Evolutionary conservation across 2,113 vertebrate species (phyloP).

Genomic region (Platysternon megacephalum): DNA sequence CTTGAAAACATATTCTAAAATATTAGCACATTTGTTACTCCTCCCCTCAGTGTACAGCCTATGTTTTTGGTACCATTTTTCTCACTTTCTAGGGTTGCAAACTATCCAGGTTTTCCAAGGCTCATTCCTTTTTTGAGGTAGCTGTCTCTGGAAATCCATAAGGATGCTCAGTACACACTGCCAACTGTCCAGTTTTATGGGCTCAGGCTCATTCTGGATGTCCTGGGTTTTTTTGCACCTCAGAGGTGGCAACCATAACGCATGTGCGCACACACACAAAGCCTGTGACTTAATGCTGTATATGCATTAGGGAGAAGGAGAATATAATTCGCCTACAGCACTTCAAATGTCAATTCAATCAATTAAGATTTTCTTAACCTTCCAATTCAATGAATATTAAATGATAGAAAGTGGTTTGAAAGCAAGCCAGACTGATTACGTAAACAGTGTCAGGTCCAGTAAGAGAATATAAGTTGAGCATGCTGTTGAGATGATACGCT

Average conservation of each 20-base stretch:
- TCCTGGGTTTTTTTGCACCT: too few species aligned
- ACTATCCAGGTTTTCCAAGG: background rate
- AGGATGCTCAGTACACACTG: background rate
- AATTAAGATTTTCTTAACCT: background rate
- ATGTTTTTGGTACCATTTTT: background rate
- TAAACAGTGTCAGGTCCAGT: background rate
- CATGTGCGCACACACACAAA: background rate
- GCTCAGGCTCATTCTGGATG: too few species aligned
- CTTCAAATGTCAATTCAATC: background rate
- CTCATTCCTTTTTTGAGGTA: background rate
- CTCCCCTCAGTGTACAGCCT: background rate
- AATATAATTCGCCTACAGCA: background rate
- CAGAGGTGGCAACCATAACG: too few species aligned
- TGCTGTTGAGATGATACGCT: fast-evolving
- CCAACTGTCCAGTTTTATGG: too few species aligned
- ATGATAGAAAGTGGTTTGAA: background rate
- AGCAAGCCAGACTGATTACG: background rate
- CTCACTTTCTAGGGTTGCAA: background rate
- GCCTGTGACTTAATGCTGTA: background rate
- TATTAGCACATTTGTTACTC: background rate
- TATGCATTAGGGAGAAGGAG: background rate
- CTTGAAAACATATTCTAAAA: background rate
- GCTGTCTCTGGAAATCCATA: background rate
- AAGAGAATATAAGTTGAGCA: background rate
- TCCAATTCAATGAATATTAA: background rate